Percentiles rank a stretch among this genome's conserved stretches.
These are phyloP conservation scores for Neoniphon sammara DNA, from an alignment of 2,797 vertebrate species.

Conservation along the genomic window DNA sequence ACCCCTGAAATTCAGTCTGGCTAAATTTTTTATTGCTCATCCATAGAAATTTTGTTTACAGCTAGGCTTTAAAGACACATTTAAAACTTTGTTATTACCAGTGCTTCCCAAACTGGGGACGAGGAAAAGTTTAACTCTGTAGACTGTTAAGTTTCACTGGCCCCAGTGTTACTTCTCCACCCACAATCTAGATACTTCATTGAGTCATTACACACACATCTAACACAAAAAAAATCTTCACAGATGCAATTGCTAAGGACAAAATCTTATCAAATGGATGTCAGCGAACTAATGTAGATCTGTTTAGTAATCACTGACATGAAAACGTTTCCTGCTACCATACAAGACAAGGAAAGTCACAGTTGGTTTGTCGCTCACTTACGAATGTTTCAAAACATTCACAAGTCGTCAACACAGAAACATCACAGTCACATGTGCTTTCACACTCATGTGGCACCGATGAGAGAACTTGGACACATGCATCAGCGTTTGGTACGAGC, in stretches of 20 bases:
- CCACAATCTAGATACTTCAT: too few species aligned
- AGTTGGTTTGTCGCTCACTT: background rate
- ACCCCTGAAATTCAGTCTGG: background rate
- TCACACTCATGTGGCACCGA: background rate
- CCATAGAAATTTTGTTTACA: background rate
- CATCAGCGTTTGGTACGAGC: background rate
- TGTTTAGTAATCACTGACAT: background rate
- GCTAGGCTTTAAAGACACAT: too few species aligned
- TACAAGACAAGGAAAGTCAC: background rate
- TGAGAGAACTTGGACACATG: background rate
- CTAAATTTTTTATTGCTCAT: background rate
- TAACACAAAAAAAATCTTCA: too few species aligned
- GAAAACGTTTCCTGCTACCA: background rate
- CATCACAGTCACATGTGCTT: constrained; percentile 5
- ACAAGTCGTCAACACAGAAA: background rate
- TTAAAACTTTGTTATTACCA: background rate
- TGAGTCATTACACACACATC: too few species aligned
- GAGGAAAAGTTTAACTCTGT: too few species aligned
- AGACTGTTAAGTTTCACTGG: too few species aligned
- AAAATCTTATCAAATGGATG: background rate
- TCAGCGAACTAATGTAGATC: background rate
- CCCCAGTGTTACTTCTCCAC: too few species aligned
- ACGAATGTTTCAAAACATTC: too few species aligned
- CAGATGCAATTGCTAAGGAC: background rate
- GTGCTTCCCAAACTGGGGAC: background rate